A percentile compares a stretch with the other conserved stretches of the same genome.
Evolutionary conservation across 2,888 invertebrate species (phyloP).

Genomic region (Melanostoma scalare): DNA sequence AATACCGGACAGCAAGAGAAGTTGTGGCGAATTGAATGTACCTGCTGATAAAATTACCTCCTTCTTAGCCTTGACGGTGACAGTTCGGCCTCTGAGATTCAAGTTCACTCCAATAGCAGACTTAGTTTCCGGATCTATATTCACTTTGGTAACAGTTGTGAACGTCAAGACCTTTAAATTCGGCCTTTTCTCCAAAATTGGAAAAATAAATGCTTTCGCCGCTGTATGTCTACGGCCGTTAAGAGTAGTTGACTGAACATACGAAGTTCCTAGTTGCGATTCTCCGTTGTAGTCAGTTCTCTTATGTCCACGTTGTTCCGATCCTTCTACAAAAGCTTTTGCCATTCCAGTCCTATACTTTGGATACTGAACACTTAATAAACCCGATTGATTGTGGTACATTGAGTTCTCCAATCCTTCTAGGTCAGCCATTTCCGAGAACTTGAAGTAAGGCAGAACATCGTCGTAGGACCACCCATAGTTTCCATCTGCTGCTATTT

Average conservation of each 20-base stretch:
- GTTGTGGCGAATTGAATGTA: slow-evolving; percentile 72
- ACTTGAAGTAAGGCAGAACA: slow-evolving; percentile 83
- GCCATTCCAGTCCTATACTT: slow-evolving; percentile 83
- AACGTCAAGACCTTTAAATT: slow-evolving; percentile 82
- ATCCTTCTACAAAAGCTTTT: slow-evolving; percentile 84
- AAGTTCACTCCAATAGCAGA: slow-evolving; percentile 82
- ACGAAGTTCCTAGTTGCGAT: slow-evolving; percentile 86
- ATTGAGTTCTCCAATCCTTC: slow-evolving; percentile 81
- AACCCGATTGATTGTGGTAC: slow-evolving; percentile 84
- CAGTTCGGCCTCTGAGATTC: slow-evolving; percentile 68
- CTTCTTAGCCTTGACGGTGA: slow-evolving; percentile 69
- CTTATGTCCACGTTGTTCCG: slow-evolving; percentile 84
- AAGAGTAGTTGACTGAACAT: slow-evolving; percentile 85
- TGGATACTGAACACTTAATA: slow-evolving; percentile 83
- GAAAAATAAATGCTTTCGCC: slow-evolving; percentile 86
- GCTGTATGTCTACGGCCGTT: slow-evolving; percentile 86
- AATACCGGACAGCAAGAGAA: background rate
- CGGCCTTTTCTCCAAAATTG: slow-evolving; percentile 80
- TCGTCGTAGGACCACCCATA: slow-evolving; percentile 86
- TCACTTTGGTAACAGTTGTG: slow-evolving; percentile 82
- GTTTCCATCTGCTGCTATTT: slow-evolving; percentile 85
- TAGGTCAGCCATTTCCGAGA: slow-evolving; percentile 83
- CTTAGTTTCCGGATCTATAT: slow-evolving; percentile 81
- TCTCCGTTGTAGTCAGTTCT: slow-evolving; percentile 87
- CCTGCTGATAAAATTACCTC: slow-evolving; percentile 78